Conservation (phyloP, 2,113 vertebrate species). For the Pteropus alecto region DNA sequence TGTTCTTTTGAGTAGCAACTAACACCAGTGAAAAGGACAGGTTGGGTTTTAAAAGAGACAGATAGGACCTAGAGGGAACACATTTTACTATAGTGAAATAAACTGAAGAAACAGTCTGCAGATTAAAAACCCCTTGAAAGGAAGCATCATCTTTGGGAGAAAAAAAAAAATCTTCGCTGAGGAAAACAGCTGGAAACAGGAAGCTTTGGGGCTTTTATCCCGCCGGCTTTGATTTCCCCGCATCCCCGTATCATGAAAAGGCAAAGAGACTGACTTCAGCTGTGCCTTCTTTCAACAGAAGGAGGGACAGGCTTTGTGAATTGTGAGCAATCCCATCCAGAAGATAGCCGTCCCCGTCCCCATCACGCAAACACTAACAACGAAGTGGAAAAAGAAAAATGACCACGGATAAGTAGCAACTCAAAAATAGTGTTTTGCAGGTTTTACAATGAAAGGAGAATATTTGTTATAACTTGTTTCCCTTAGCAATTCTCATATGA, state of each 20-base stretch:
- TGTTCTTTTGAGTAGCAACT: slow-evolving; percentile 78
- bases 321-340: not conserved
- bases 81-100: slow-evolving; percentile 79
- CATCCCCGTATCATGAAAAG: slow-evolving; percentile 73
- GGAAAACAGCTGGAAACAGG: slow-evolving; percentile 85
- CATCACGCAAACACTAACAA: not conserved
- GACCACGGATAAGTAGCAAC: not conserved
- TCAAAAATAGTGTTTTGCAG: not conserved
- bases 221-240: slow-evolving; percentile 78
- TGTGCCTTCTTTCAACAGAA: slow-evolving; percentile 59
- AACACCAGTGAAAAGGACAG: slow-evolving; percentile 77
- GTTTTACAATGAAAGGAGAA: not conserved
- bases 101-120: slow-evolving; percentile 82
- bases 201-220: slow-evolving; percentile 83
- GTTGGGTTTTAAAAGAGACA: slow-evolving; percentile 78
- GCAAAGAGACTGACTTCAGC: slow-evolving; percentile 74
- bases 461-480: rapidly evolving
- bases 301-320: slow-evolving; percentile 25
- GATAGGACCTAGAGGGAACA: slow-evolving; percentile 82
- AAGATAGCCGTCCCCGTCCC: not conserved
- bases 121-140: slow-evolving; percentile 83
- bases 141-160: slow-evolving; percentile 77
- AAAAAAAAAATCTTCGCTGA: slow-evolving; percentile 64
- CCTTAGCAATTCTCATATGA: not conserved
- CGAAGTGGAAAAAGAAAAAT: not conserved